These are phyloP conservation scores for Chaetogeoica ovagalla DNA, from an alignment of 2,888 invertebrate species.

Conservation along the genomic window DNA sequence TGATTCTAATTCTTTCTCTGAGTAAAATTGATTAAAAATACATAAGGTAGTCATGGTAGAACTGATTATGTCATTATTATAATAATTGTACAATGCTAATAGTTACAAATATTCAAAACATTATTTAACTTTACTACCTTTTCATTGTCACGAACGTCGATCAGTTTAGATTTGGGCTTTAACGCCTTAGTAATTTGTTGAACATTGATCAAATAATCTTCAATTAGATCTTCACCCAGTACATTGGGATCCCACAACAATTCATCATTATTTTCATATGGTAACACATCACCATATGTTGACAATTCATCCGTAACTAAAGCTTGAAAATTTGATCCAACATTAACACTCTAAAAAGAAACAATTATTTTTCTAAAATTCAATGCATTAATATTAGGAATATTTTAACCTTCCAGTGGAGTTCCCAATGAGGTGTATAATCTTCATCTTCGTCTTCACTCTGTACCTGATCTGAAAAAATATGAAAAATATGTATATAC, in stretches of 20 bases:
- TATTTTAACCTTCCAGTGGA: slow-evolving; percentile 37
- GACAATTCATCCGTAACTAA: slow-evolving; percentile 67
- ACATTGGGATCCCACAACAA: slow-evolving; percentile 89
- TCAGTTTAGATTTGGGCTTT: slow-evolving; percentile 59
- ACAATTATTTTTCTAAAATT: neutral
- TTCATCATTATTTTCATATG: slow-evolving; percentile 93
- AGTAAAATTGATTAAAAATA: too few species aligned
- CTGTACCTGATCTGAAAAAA: slow-evolving; percentile 43
- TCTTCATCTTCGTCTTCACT: slow-evolving; percentile 54
- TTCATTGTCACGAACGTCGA: slow-evolving; percentile 42
- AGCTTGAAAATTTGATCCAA: slow-evolving; percentile 53
- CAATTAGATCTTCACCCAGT: slow-evolving; percentile 72
- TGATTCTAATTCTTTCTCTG: too few species aligned
- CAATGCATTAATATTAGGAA: neutral
- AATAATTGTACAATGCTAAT: too few species aligned
- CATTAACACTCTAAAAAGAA: slow-evolving; percentile 52
- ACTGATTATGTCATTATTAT: too few species aligned
- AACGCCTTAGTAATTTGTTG: slow-evolving; percentile 61
- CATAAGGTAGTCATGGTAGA: too few species aligned
- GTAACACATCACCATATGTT: slow-evolving; percentile 89
- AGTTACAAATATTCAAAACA: too few species aligned
- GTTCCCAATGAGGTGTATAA: slow-evolving; percentile 43
- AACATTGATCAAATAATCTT: slow-evolving; percentile 73
- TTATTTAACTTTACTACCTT: slow-evolving; percentile 10
- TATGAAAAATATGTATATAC: neutral